These are phyloP conservation scores for Nebria salina DNA, from an alignment of 2,888 invertebrate species.

Conservation along the genomic window DNA sequence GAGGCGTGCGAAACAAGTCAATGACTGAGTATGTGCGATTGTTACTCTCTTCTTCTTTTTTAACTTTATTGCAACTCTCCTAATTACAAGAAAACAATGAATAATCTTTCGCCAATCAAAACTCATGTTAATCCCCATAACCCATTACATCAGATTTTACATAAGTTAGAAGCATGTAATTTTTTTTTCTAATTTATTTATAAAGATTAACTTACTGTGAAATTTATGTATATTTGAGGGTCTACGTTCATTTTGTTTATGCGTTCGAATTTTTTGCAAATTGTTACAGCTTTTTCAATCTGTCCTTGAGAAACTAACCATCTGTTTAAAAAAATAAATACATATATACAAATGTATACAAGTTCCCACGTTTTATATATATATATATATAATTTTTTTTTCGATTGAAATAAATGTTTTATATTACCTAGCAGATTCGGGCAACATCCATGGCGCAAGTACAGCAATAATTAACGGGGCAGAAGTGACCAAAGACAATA, in stretches of 20 bases:
- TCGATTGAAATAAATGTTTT: neutral
- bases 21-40: conserved; percentile 79
- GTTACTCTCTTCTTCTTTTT: conserved; percentile 77
- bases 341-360: neutral
- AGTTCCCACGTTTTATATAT: neutral
- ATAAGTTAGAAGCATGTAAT: too few species aligned
- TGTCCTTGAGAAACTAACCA: conserved; percentile 90
- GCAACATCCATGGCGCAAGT: conserved; percentile 80
- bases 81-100: conserved; percentile 55
- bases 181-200: neutral
- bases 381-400: neutral
- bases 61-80: conserved; percentile 74
- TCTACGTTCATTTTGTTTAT: conserved; percentile 81
- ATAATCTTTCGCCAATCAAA: neutral
- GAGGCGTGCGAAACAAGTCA: conserved; percentile 82
- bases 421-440: conserved; percentile 82
- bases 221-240: conserved; percentile 77
- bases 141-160: too few species aligned
- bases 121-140: too few species aligned
- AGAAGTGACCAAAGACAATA: conserved; percentile 81
- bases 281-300: conserved; percentile 79
- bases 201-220: conserved; percentile 68
- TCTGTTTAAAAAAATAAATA: conserved; percentile 62
- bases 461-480: conserved; percentile 76
- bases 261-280: conserved; percentile 81